Evolutionary conservation across 2,113 vertebrate species (phyloP).

Genomic region (Sorex fumeus): DNA sequence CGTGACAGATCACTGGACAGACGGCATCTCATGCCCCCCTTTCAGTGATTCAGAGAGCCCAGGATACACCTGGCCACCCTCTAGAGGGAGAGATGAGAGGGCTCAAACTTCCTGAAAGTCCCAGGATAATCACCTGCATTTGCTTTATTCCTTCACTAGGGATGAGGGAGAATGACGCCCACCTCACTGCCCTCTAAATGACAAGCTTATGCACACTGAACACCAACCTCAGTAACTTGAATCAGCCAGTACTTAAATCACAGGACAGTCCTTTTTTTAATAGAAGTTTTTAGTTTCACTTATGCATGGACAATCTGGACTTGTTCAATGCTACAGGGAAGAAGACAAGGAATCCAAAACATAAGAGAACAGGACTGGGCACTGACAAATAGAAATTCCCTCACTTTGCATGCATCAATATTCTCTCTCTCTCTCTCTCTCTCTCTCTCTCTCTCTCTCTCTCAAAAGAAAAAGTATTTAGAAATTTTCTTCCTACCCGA

Average conservation of each 20-base stretch:
- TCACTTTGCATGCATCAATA: no score
- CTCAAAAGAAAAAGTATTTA: not conserved
- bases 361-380: not conserved
- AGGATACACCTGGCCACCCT: not conserved
- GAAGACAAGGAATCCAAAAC: not conserved
- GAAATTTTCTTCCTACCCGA: not conserved
- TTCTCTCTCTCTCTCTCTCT: no score
- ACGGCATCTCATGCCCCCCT: no score
- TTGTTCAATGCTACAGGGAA: no score
- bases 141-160: no score
- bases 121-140: no score
- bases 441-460: no score
- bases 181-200: not conserved
- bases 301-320: not conserved
- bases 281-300: not conserved
- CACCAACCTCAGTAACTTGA: not conserved
- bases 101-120: no score
- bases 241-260: not conserved
- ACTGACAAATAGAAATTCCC: not conserved
- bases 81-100: no score
- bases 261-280: not conserved
- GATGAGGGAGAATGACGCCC: no score
- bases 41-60: not conserved
- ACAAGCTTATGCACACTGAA: not conserved
- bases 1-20: no score